phyloP scores from a whole-genome alignment of 2,113 vertebrate genomes.

The Elaphurus davidianus region DNA sequence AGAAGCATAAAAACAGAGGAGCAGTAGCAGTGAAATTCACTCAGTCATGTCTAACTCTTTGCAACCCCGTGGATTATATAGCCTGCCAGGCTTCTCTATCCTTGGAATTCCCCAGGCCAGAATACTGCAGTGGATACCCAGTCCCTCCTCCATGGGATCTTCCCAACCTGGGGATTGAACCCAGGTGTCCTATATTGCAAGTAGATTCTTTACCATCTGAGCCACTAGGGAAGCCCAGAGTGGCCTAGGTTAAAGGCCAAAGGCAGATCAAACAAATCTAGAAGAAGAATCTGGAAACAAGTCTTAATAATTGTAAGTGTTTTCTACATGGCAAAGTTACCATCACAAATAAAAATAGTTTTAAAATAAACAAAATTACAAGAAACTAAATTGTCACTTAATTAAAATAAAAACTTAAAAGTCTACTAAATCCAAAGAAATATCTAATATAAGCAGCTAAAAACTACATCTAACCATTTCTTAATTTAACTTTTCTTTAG shows the following conservation, averaged over 20 bases:
- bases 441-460: background rate
- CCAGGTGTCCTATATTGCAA: background rate
- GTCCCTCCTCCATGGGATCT: background rate
- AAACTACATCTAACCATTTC: background rate
- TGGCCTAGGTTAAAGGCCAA: background rate
- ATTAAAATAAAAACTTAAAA: background rate
- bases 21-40: background rate
- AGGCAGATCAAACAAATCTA: background rate
- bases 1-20: background rate
- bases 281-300: background rate
- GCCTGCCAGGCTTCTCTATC: background rate
- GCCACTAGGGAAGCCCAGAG: background rate
- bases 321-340: background rate
- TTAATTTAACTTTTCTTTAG: background rate
- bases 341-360: conserved; percentile 1
- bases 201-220: background rate
- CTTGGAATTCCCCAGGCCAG: background rate
- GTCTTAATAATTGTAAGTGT: background rate
- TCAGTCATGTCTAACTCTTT: background rate
- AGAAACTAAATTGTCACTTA: background rate
- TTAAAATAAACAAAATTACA: background rate
- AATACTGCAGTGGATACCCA: background rate
- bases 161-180: background rate
- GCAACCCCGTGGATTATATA: background rate
- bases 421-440: background rate